phyloP scores from a whole-genome alignment of 2,113 vertebrate species.

The Benitochromis conjunctus region DNA sequence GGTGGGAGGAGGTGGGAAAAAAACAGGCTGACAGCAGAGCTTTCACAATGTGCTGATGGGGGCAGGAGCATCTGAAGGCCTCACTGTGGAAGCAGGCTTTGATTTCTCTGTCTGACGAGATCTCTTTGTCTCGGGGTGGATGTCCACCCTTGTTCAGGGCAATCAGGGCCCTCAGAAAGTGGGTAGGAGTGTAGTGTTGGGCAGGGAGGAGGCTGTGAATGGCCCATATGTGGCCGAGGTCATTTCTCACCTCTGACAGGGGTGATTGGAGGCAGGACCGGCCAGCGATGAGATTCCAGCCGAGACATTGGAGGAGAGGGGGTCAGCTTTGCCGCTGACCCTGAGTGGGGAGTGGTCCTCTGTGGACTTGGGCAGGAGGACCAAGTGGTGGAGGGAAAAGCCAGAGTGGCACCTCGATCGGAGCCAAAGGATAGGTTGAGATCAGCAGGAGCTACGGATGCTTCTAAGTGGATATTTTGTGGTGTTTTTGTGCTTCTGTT shows the following conservation, averaged over 20 bases:
- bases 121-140: constrained; percentile 76
- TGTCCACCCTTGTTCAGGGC: constrained; percentile 52
- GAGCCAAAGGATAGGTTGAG: neutral
- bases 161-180: constrained; percentile 11
- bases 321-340: constrained; percentile 32
- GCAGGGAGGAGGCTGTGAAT: constrained; percentile 79
- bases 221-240: constrained; percentile 73
- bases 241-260: constrained; percentile 80
- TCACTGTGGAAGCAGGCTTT: constrained; percentile 76
- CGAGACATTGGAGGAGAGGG: constrained; percentile 28
- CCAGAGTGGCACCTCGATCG: neutral
- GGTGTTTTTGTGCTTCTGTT: neutral
- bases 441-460: neutral
- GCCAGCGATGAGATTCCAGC: constrained; percentile 64
- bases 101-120: constrained; percentile 55
- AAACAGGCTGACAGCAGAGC: constrained; percentile 77
- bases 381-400: constrained; percentile 11
- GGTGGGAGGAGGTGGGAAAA: constrained; percentile 65
- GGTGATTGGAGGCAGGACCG: constrained; percentile 77
- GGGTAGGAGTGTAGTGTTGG: neutral
- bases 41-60: constrained; percentile 76
- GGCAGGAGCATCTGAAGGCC: constrained; percentile 80
- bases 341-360: constrained; percentile 24
- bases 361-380: constrained; percentile 52
- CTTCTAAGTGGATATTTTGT: neutral